Conservation (phyloP, 1,140 invertebrate genomes). For the Monochamus saltuarius region DNA sequence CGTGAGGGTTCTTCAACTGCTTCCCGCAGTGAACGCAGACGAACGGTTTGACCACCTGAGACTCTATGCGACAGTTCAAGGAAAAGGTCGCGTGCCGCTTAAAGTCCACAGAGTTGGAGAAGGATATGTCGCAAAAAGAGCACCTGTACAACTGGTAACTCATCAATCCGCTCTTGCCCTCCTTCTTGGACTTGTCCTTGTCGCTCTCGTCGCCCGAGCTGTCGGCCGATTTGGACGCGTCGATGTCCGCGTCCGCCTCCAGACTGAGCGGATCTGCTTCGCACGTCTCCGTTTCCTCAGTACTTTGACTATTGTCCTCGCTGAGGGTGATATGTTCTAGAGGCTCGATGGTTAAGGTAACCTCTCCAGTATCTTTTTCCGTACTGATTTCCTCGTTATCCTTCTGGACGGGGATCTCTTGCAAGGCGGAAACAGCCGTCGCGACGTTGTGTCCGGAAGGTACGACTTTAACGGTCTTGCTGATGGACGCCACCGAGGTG, state of each 20-base stretch:
- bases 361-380: background rate
- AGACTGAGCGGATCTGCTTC: slow-evolving; percentile 20
- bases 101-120: slow-evolving; percentile 43
- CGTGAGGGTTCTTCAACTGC: slow-evolving; percentile 50
- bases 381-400: background rate
- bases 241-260: background rate
- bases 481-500: slow-evolving; percentile 17
- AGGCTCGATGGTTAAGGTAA: background rate
- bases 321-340: slow-evolving; percentile 9
- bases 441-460: too few species aligned
- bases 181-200: slow-evolving; percentile 5
- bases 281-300: slow-evolving; percentile 1
- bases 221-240: background rate
- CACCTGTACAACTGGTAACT: slow-evolving; percentile 40
- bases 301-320: background rate
- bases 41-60: slow-evolving; percentile 26
- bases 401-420: background rate
- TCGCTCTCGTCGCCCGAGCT: slow-evolving; percentile 26
- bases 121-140: slow-evolving; percentile 52
- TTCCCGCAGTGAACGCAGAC: slow-evolving; percentile 59
- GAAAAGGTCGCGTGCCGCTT: slow-evolving; percentile 56
- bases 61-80: slow-evolving; percentile 28
- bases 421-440: too few species aligned
- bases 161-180: background rate
- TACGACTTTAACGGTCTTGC: background rate